Evolutionary conservation across 1,140 invertebrate species (phyloP), one percentile per base, ranked within the genome.

Genomic region (Leptinotarsa undecemlineata): DNA sequence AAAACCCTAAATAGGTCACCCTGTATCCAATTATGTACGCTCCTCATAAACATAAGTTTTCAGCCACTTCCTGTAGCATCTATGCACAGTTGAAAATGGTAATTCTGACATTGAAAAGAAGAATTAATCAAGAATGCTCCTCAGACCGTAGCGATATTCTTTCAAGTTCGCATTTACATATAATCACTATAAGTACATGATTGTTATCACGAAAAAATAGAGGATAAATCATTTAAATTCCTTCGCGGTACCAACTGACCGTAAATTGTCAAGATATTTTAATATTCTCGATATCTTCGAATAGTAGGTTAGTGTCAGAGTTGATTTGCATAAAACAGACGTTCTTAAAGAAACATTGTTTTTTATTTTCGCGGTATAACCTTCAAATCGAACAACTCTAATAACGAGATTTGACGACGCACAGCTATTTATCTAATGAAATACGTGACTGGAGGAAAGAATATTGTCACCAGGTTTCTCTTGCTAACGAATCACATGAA

Each of bases 71-170:
- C 51, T 57, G 51, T 57, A 15, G 51, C 15, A 57, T 57, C 51
- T 57, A 17, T 57, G 51, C 51, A 57, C 15, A 57, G 51, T 57
- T 57, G 51, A 57, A 57, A 17, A 57, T 57, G 51, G 51, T 57
- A 57, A 57, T 57, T 57, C n/a, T 57, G 51, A 57, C 51, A 57
- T 57, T 57, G 51, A 57, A 57, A 57, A 11, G 33, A 42, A 42
- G 33, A 17, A 57, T 57, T 57, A 57, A 57, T 57, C 51, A 57
- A 57, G 51, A 57, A 57, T 57, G 51, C 51, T 57, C 51, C 51
- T 57, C 51, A 57, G 51, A 57, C 51, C 51, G 51, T 57, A 15
- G n/a, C 51, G 14, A 57, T 57, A 57, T 57, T 57, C 15, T 57
- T 57, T 57, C n/a, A 57, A 57, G 51, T 19, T 57, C 6, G 51